Base-by-base conservation (phyloP, 1,140 invertebrate species). In the Papilio polyxenes region DNA sequence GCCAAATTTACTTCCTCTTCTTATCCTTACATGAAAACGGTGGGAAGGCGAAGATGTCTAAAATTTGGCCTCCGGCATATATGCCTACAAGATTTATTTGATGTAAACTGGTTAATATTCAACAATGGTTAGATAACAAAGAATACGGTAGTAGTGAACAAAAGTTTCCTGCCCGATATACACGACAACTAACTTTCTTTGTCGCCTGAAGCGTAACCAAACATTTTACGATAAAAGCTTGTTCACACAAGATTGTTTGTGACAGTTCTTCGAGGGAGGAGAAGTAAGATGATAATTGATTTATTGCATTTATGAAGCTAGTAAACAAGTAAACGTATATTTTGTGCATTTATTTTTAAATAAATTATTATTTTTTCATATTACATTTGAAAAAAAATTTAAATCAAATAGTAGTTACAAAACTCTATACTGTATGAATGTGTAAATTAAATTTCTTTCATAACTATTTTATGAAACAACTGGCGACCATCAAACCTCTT, bases 151-250 rank as follows among this genome's bases (percentile, higher is more conserved):
- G 74, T 83, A 81, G 80, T 80, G 83, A 84, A 82, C 80, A 86
- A 87, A 89, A 87, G 84, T 86, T 87, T 65, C 62, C 51, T 69
- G 69, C 62, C 80, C 48, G 40, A 86, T 85, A 65, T 86, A 78
- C 81, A 84, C 80, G 81, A 80, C 83, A 86, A 87, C 79, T 82
- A 82, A 83, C 49, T 82, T 84, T 81, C 78, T 83, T 80, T 78
- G 81, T 72, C 65, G 85, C 87, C 83, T 44, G 78, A 82, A 84
- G 83, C 83, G 83, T 84, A 86, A 83, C 84, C 85, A 86, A 88
- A 88, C 83, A 88, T 85, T 87, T 83, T 69, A 81, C 86, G 87
- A 90, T 90, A 88, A 87, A 87, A 86, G 83, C 84, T 83, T 86
- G 83, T 83, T 84, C 82, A 82, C 81, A 85, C 78, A 82, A 80